Percentiles rank a stretch among this genome's conserved stretches.
Conservation (phyloP, 2,888 invertebrate genomes). For the Lasioglossum calceatum region DNA sequence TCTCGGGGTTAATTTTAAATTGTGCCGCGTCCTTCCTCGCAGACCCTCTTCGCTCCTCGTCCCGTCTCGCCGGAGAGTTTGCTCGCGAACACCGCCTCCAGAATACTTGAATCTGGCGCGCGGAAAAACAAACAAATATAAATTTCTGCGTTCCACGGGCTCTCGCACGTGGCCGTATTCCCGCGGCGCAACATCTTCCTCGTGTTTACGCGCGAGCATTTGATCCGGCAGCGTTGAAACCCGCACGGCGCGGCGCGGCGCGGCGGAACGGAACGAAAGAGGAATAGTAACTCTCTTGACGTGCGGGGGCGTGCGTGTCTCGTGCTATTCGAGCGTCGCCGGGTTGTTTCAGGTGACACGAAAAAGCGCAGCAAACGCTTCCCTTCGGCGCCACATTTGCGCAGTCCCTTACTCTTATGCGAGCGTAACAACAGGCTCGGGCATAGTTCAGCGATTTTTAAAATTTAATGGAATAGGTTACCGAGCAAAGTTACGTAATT, state of each 20-base stretch:
- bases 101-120: conserved; percentile 27
- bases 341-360: not conserved
- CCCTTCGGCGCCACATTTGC: not conserved
- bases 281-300: not conserved
- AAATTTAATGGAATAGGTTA: too few relatives aligned
- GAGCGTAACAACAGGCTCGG: too few relatives aligned
- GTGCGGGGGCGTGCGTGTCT: not conserved
- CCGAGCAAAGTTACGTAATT: too few relatives aligned
- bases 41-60: conserved; percentile 17
- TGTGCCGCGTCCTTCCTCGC: conserved; percentile 37
- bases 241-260: not conserved
- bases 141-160: conserved; percentile 32
- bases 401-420: not conserved
- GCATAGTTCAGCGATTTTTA: too few relatives aligned
- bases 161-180: conserved; percentile 1
- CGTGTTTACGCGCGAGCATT: not conserved
- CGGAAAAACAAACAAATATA: conserved; percentile 55
- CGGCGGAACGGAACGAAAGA: not conserved
- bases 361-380: not conserved
- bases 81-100: conserved; percentile 18
- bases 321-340: not conserved
- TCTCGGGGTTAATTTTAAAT: conserved; percentile 49
- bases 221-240: not conserved
- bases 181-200: not conserved
- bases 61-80: conserved; percentile 39